Evolutionary conservation across 2,113 vertebrate genomes (phyloP).

Genomic region (Pontoporia blainvillei): DNA sequence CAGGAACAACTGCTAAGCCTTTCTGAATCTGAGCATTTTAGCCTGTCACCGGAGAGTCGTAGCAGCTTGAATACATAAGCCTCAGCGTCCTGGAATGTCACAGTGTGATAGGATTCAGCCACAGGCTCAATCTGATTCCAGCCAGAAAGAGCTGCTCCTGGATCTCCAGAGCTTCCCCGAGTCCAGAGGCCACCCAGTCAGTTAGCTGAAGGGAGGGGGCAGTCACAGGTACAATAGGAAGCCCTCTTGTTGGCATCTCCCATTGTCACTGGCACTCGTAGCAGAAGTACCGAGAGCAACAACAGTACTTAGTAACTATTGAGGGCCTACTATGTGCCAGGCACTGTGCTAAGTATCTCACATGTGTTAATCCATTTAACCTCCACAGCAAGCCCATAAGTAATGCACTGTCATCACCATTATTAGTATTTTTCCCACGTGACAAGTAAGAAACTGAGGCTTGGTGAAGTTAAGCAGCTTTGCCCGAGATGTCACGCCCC

Average conservation of each 20-base stretch:
- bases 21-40: not conserved
- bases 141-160: not conserved
- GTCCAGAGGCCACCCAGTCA: not conserved
- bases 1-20: not conserved
- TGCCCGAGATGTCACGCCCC: not conserved
- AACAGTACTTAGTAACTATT: not conserved
- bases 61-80: not conserved
- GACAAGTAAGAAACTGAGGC: not conserved
- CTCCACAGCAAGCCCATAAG: not conserved
- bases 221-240: accelerated
- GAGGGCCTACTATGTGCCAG: not conserved
- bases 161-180: not conserved
- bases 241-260: not conserved
- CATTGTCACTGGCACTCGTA: accelerated
- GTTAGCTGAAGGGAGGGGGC: not conserved
- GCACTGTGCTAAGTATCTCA: not conserved
- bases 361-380: not conserved
- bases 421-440: not conserved
- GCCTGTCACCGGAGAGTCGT: not conserved
- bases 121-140: not conserved
- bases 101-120: not conserved
- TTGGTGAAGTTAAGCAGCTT: not conserved
- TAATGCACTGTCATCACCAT: not conserved
- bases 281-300: accelerated
- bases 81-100: not conserved